A percentile compares a stretch with the other conserved stretches of the same genome.
These are phyloP conservation scores for Malacoctenus gilli DNA, from an alignment of 2,797 vertebrate genomes.

Conservation along the genomic window DNA sequence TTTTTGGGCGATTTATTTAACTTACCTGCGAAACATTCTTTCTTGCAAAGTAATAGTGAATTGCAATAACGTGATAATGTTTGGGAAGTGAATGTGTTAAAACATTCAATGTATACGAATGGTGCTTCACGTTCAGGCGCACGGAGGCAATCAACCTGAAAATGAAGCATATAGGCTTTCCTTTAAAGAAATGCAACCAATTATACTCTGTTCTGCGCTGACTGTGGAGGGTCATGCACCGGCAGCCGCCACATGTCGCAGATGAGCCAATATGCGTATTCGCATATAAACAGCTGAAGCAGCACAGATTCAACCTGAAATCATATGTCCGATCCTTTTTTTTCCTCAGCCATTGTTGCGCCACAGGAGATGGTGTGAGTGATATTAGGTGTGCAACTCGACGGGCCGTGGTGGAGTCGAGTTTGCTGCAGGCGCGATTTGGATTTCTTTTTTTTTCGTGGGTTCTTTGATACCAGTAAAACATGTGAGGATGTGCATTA, in stretches of 20 bases:
- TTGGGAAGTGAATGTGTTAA: conserved; percentile 1
- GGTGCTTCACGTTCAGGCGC: conserved; percentile 31
- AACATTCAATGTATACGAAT: conserved; percentile 1
- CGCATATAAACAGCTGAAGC: no score
- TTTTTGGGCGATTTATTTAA: no score
- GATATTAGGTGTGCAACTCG: background rate
- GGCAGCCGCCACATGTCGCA: no score
- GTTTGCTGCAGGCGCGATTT: background rate
- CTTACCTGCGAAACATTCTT: no score
- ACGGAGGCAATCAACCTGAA: conserved; percentile 28
- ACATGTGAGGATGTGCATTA: background rate
- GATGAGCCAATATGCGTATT: no score
- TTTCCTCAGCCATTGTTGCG: no score
- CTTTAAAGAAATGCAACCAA: conserved; percentile 29
- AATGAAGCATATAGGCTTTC: conserved; percentile 34
- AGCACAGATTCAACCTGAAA: no score
- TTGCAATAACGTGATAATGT: no score
- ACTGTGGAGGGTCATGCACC: conserved; percentile 15
- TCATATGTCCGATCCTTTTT: no score
- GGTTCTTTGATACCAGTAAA: background rate
- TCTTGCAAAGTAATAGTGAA: no score
- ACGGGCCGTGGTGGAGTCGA: background rate
- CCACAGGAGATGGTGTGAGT: no score
- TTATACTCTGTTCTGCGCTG: conserved; percentile 35
- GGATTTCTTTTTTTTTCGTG: background rate